Evolutionary conservation across 2,888 invertebrate genomes (phyloP), one percentile per base, ranked within the genome.

Genomic region (Rhingia campestris): DNA sequence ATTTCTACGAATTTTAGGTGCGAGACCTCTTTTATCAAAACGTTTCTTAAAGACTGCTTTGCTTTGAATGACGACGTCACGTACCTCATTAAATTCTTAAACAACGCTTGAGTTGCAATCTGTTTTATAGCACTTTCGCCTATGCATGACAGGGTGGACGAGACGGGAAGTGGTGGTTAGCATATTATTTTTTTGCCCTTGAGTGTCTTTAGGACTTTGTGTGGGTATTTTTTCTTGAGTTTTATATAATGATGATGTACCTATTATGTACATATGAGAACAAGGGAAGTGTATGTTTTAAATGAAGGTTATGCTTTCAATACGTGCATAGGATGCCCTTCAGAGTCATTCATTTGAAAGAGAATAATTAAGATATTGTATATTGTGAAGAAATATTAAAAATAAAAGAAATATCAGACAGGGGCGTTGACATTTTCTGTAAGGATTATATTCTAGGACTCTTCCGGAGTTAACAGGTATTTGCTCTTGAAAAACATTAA

Each of bases 61-160:
- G 14, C 35, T 54, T 32, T 10, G n/a, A 30, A 41, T 53, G 45
- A 73, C 45, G 32, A 63, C 53, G 12, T 35, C 14, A 22, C 22
- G 49, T 45, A 22, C 12, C 33, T 58, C 30, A 75, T 75, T 75
- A 59, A 75, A 69, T 76, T 33, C 45, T 76, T 54, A 33, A 69
- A 41, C 22, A 37, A 14, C 39, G 6, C 30, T 61, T n/a, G 41
- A 69, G 61, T 56, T 45, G 12, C 53, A 69, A 47, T 76, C 54
- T 76, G 32, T 30, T 22, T 66, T 59, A 51, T 41, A 54, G 58
- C 63, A 69, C 76, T 76, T 76, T 76, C 63, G 9, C 47, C 41
- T 47, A 6, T 33, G 32, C 14, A 53, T 12, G 37, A 37, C 37
- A 47, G 39, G 43, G 45, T 66, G 56, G 10, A 6, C 6, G 6